Evolutionary conservation across 2,888 invertebrate genomes (phyloP), one percentile per base, ranked within the genome.

Genomic region (Notocelia uddmanniana): DNA sequence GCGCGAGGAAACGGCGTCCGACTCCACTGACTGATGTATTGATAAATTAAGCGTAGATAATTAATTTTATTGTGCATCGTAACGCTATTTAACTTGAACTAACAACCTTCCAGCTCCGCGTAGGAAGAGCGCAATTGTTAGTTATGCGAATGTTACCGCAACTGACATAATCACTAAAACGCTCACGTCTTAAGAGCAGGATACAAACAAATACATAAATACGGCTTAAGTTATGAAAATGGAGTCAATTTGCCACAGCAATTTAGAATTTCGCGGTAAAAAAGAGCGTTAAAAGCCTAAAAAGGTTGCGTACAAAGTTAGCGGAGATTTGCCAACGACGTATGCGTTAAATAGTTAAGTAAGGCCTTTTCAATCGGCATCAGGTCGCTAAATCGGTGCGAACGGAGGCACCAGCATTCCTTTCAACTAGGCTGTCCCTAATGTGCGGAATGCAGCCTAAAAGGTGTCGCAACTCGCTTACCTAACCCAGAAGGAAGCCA

Each of bases 301-400:
- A 58, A 64, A 6, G 11, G 26, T 72, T 72, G 37, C 72, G 62
- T 26, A 72, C 68, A 70, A 41, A 45, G 41, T 37, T 21, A 18
- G 21, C 31, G 23, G 55, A 55, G 60, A 68, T 66, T 70, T 72
- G 55, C 67, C 60, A 72, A 72, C 60, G 59, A 68, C 62, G 54
- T 23, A 54, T 11, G 41, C 55, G 67, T 60, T 72, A 68, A 67
- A 72, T 15, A 45, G 18, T 55, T 62, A 23, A 37, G 67, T 72
- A 72, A 72, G 72, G 72, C 50, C 71, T 71, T 71, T 72, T 48
- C 67, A 55, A 68, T 57, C 72, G 72, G 55, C 72, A 72, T 67
- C 68, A 60, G 50, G 62, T 60, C 45, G 71, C 60, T 59, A 72
- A 58, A 62, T 66, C 41, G 37, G 58, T 55, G 72, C 21, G 55